Conservation (phyloP, 2,797 vertebrate species). For the Ptychobarbus kaznakovi region DNA sequence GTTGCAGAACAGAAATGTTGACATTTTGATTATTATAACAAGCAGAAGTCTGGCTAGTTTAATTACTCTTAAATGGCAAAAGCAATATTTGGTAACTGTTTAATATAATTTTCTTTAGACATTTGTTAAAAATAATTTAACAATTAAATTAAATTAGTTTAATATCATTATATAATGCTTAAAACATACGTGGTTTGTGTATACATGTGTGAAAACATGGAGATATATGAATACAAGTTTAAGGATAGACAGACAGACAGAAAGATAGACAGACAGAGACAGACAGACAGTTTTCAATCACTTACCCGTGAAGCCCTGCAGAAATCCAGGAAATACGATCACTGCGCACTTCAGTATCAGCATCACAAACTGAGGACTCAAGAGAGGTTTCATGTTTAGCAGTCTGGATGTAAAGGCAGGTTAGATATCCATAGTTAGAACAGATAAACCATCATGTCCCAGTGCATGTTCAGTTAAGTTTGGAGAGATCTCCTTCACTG, state of each 20-base stretch:
- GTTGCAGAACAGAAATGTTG: no score
- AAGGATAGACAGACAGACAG: background rate
- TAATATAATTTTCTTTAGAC: background rate
- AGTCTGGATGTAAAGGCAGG: slow-evolving; percentile 26
- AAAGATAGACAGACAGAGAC: background rate
- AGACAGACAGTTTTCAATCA: background rate
- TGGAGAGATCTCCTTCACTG: background rate
- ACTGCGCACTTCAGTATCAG: slow-evolving; percentile 62
- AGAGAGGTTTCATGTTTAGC: slow-evolving; percentile 48
- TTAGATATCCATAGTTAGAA: slow-evolving; percentile 23
- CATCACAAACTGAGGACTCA: slow-evolving; percentile 50
- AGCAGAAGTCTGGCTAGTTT: background rate
- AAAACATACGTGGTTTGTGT: background rate
- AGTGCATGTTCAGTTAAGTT: slow-evolving; percentile 1
- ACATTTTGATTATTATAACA: background rate
- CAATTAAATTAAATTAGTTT: background rate
- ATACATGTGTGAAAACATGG: background rate
- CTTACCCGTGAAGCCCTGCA: slow-evolving; percentile 74
- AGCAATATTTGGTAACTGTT: background rate
- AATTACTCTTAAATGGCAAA: background rate
- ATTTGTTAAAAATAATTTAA: background rate
- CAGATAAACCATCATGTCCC: background rate
- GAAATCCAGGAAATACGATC: slow-evolving; percentile 56
- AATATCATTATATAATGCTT: background rate
- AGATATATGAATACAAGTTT: background rate